phyloP scores from a whole-genome alignment of 1,140 invertebrate genomes.

The Drosophila tsacasi region DNA sequence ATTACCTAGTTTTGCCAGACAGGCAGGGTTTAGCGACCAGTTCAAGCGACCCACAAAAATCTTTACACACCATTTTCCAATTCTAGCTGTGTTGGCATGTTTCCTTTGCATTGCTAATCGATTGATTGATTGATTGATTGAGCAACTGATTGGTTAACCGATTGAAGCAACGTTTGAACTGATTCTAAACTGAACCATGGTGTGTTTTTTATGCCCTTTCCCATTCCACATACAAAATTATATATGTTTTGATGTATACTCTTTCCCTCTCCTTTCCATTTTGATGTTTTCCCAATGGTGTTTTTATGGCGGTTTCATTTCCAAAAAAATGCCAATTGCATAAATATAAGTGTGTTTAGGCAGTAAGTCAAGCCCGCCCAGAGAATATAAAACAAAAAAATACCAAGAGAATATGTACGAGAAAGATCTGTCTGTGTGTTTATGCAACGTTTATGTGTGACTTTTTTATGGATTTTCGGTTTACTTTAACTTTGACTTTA shows the following conservation, averaged over 20 bases:
- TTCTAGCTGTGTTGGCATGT: slow-evolving; percentile 68
- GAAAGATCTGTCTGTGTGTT: slow-evolving; percentile 66
- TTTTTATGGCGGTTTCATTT: slow-evolving; percentile 22
- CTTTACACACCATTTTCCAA: slow-evolving; percentile 46
- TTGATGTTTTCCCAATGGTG: slow-evolving; percentile 45
- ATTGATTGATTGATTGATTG: slow-evolving; percentile 51
- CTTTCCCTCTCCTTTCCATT: slow-evolving; percentile 35
- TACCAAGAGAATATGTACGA: background rate
- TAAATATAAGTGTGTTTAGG: slow-evolving; percentile 54
- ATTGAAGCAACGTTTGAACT: slow-evolving; percentile 74
- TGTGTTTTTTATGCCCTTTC: slow-evolving; percentile 27
- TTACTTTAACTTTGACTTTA: slow-evolving; percentile 31
- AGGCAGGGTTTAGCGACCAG: slow-evolving; percentile 51
- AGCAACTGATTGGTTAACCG: slow-evolving; percentile 59
- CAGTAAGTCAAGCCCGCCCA: slow-evolving; percentile 8
- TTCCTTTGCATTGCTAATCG: slow-evolving; percentile 68
- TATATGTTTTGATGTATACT: slow-evolving; percentile 65
- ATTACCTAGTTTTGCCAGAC: slow-evolving; percentile 4
- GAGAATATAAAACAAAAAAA: slow-evolving; percentile 21
- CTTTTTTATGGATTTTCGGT: slow-evolving; percentile 55
- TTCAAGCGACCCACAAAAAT: slow-evolving; percentile 68
- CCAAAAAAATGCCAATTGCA: slow-evolving; percentile 12
- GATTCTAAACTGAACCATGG: slow-evolving; percentile 59
- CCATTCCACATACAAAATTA: slow-evolving; percentile 18
- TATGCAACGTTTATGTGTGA: slow-evolving; percentile 84